These are phyloP conservation scores for Megastigmus dorsalis DNA, from an alignment of 2,888 invertebrate genomes.

Conservation along the genomic window DNA sequence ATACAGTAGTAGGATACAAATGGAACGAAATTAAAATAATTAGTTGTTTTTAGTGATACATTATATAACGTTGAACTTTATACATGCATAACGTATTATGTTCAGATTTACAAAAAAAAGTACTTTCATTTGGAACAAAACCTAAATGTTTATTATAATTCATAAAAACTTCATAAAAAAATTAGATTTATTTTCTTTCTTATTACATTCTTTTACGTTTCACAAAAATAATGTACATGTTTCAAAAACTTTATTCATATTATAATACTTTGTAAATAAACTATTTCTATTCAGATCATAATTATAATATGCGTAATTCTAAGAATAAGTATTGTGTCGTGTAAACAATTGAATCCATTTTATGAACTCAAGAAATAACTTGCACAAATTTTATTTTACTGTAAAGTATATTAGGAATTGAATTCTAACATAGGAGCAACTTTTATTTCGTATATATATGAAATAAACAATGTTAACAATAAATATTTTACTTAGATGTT, in stretches of 20 bases:
- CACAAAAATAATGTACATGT: conserved; percentile 23
- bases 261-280: conserved; percentile 59
- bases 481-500: no score
- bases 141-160: no score
- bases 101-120: no score
- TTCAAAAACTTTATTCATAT: conserved; percentile 25
- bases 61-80: conserved; percentile 42
- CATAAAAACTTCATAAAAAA: conserved; percentile 6
- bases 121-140: no score
- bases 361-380: no score
- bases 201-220: conserved; percentile 12
- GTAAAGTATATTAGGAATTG: no score
- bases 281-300: conserved; percentile 56
- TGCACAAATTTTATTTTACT: no score
- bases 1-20: conserved; percentile 89
- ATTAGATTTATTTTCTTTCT: conserved; percentile 17
- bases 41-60: conserved; percentile 66
- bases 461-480: no score
- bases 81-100: conserved; percentile 6
- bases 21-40: conserved; percentile 82
- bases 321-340: no score
- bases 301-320: not conserved
- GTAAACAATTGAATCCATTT: no score
- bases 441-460: no score
- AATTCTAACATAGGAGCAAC: no score